phyloP scores from a whole-genome alignment of 2,888 invertebrate species.

The Piscicola geometra region DNA sequence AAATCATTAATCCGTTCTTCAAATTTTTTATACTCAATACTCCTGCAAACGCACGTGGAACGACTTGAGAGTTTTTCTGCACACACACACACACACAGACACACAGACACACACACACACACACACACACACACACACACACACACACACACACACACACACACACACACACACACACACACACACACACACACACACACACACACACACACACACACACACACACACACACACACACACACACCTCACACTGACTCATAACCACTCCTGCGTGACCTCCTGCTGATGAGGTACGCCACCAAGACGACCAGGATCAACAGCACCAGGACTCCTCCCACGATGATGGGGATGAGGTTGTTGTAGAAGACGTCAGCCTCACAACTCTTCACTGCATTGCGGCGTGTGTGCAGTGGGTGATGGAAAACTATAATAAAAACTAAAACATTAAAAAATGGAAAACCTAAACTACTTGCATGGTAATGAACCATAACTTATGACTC shows the following conservation, averaged over 20 bases:
- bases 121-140: slow-evolving; percentile 16
- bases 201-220: slow-evolving; percentile 13
- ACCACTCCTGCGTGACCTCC: slow-evolving; percentile 25
- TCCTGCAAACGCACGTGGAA: no score
- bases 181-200: slow-evolving; percentile 16
- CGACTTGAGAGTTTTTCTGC: no score
- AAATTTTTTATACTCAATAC: no score
- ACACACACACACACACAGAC: slow-evolving; percentile 12
- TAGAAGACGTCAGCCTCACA: background rate
- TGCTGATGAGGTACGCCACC: slow-evolving; percentile 32
- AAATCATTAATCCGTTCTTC: no score
- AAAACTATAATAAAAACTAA: background rate
- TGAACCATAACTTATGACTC: no score
- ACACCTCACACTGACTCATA: slow-evolving; percentile 28
- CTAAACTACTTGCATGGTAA: background rate
- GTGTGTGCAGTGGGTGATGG: background rate
- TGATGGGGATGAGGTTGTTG: slow-evolving; percentile 30
- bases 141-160: slow-evolving; percentile 53
- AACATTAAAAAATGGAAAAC: background rate
- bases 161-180: background rate
- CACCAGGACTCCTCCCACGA: slow-evolving; percentile 30
- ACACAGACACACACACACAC: slow-evolving; percentile 4
- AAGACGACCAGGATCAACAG: slow-evolving; percentile 26
- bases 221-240: slow-evolving; percentile 13
- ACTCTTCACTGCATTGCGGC: background rate